Base-by-base conservation (phyloP, 2,113 vertebrate species). In the Nycticebus coucang region DNA sequence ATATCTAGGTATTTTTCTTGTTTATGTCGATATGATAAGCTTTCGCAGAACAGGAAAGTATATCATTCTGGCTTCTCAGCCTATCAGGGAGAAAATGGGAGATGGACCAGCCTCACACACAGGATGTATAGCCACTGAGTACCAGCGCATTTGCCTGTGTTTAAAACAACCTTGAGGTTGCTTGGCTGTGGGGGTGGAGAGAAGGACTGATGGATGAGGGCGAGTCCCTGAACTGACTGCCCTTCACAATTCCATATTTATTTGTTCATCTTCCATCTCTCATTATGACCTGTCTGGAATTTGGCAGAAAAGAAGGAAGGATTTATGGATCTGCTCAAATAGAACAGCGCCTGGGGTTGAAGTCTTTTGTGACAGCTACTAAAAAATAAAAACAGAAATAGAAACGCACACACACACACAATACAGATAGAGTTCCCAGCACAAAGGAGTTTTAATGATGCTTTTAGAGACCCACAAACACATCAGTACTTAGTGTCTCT, bases 281-380 rank as follows among this genome's bases (percentile, higher is more conserved):
- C 77, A 79, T 91, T 79, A 85, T 28, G 81, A 69, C 85, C 87
- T 96, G 64, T 95, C 90, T 91, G 57, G 87, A 90, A 86, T 45
- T 18, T 89, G 90, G 64, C 78, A 95, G 90, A 85, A 71, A 33
- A 88, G 41, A 4, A 17, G n/a, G 50, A 57, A 88, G 69, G 74
- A 93, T 91, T 95, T 97, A 91, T 95, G 41, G 64, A 45, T 35
- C 74, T 24, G 14, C 53, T 2, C 62, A 0, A 4, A 7, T 10
- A 13, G 55, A 81, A 37, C 33, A 28, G 14, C n/a, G 59, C 62
- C 72, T 55, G 68, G 19, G 79, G 24, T 59, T 37, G 50, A 89
- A 92, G 62, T 64, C 66, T 78, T n/a, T 30, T 68, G 17, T 2
- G 11, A 59, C 11, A 97, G 57, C 24, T 57, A 35, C 33, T 33